phyloP scores from a whole-genome alignment of 2,888 invertebrate species.

The Antheraea assamensis region DNA sequence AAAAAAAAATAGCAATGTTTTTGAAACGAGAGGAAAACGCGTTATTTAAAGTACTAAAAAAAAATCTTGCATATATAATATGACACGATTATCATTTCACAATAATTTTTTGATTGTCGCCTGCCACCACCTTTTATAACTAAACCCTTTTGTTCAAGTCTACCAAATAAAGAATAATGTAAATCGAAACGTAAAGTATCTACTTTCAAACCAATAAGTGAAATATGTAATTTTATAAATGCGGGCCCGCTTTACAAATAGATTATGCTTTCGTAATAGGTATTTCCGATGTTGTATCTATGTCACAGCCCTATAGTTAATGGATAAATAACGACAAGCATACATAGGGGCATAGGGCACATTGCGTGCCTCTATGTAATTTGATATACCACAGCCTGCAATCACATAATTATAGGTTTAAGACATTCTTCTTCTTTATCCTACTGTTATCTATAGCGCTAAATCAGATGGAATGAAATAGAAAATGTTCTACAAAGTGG shows the following conservation, averaged over 20 bases:
- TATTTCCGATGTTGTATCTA: neutral
- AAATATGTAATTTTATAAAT: neutral
- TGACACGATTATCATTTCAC: too few relatives aligned
- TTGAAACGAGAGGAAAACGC: too few relatives aligned
- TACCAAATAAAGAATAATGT: neutral
- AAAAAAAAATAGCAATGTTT: too few relatives aligned
- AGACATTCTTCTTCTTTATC: constrained; percentile 13
- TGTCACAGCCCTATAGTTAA: constrained; percentile 9
- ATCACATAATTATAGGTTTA: constrained; percentile 3
- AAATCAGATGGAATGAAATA: neutral
- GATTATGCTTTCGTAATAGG: neutral
- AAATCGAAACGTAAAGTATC: neutral
- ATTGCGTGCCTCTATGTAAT: neutral
- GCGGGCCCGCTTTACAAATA: constrained; percentile 6
- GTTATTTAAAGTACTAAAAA: too few relatives aligned
- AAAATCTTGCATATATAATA: too few relatives aligned
- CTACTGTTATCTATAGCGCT: neutral
- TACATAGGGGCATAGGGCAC: constrained; percentile 1
- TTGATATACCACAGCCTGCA: neutral
- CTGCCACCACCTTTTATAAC: neutral
- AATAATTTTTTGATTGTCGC: neutral
- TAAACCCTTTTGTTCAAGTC: neutral
- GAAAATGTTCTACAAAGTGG: neutral
- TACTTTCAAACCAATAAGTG: neutral
- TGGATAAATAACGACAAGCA: constrained; percentile 6